Evolutionary conservation across 2,113 vertebrate genomes (phyloP).

Genomic region (Chloroceryle aenea): DNA sequence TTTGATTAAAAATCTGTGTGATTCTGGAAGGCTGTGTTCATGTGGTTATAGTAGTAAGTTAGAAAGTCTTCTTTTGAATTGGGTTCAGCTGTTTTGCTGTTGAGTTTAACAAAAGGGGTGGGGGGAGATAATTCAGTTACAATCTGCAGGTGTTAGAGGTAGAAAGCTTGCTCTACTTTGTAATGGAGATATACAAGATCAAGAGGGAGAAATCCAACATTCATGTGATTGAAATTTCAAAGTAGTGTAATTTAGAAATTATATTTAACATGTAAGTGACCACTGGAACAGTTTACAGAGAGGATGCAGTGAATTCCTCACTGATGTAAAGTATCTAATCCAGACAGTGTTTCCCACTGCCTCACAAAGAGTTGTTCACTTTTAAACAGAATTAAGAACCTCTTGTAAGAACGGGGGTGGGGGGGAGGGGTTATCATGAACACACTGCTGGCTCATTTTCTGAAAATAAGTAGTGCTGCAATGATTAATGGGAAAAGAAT

Average conservation of each 20-base stretch:
- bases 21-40: neutral
- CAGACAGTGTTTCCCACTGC: neutral
- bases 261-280: neutral
- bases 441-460: neutral
- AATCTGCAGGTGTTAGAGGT: neutral
- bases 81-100: neutral
- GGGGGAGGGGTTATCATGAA: neutral
- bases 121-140: neutral
- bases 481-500: neutral
- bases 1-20: neutral
- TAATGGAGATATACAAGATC: neutral
- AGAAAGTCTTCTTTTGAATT: neutral
- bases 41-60: too few relatives aligned
- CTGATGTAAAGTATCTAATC: neutral
- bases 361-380: neutral
- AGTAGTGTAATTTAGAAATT: neutral
- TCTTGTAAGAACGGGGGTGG: neutral
- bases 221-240: neutral
- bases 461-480: neutral
- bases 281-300: neutral
- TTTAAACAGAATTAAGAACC: neutral
- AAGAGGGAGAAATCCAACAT: neutral
- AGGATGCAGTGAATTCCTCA: neutral
- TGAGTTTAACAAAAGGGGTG: neutral
- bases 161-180: neutral